Conservation (phyloP, 1,140 invertebrate species). For the Phocides pigmalion region DNA sequence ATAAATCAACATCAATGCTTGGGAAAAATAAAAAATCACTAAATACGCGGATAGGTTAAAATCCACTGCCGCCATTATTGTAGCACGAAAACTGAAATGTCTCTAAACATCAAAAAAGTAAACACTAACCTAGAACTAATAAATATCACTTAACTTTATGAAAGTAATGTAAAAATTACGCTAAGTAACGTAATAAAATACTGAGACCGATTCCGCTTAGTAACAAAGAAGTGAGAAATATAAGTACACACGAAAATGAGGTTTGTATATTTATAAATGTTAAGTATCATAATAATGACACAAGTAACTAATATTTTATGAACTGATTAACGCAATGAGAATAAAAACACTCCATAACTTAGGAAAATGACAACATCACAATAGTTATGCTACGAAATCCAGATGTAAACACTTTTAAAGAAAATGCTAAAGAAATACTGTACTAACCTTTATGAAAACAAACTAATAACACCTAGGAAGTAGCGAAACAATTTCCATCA, state of each 20-base stretch:
- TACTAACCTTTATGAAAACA: constrained; percentile 69
- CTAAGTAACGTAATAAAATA: constrained; percentile 34
- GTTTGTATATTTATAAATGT: constrained; percentile 64
- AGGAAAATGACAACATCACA: constrained; percentile 66
- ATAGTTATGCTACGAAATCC: constrained; percentile 75
- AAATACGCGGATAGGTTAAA: constrained; percentile 79
- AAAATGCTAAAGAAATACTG: constrained; percentile 61
- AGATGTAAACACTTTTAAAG: constrained; percentile 83
- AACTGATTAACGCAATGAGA: constrained; percentile 25
- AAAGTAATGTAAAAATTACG: constrained; percentile 33
- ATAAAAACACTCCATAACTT: constrained; percentile 29
- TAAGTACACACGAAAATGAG: constrained; percentile 74
- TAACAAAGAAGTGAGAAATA: constrained; percentile 69
- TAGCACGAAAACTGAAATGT: constrained; percentile 79
- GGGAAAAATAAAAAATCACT: constrained; percentile 47
- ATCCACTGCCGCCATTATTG: constrained; percentile 82
- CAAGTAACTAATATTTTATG: constrained; percentile 16
- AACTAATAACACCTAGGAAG: constrained; percentile 65
- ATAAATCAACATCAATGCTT: constrained; percentile 52
- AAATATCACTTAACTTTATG: constrained; percentile 39
- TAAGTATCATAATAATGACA: constrained; percentile 39
- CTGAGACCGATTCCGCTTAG: constrained; percentile 54
- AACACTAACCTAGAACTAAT: constrained; percentile 72
- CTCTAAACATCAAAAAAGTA: constrained; percentile 82
- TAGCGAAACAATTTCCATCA: constrained; percentile 73